These are phyloP conservation scores for Agriopis leucophaearia DNA, from an alignment of 2,888 invertebrate genomes.

Conservation along the genomic window DNA sequence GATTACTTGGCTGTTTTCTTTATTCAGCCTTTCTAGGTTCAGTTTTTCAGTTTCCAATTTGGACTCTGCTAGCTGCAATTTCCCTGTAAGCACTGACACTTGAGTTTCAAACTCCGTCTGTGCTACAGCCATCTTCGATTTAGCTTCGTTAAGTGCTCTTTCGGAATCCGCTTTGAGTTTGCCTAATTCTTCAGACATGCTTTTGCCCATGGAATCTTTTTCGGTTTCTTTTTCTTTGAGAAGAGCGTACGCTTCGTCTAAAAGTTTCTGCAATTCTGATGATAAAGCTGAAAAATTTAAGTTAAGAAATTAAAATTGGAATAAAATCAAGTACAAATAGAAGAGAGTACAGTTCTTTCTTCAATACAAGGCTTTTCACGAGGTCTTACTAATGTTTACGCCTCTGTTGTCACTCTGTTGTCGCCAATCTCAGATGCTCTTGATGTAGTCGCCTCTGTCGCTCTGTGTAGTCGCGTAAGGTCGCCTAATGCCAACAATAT, in stretches of 20 bases:
- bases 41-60: slow-evolving; percentile 79
- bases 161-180: slow-evolving; percentile 82
- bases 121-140: slow-evolving; percentile 89
- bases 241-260: slow-evolving; percentile 83
- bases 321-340: neutral
- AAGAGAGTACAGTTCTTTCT: neutral
- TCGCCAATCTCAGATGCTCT: neutral
- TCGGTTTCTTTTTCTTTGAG: slow-evolving; percentile 83
- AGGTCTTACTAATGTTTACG: neutral
- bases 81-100: slow-evolving; percentile 82
- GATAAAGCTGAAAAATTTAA: slow-evolving; percentile 73
- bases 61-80: slow-evolving; percentile 83
- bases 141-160: slow-evolving; percentile 81
- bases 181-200: slow-evolving; percentile 79
- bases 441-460: neutral
- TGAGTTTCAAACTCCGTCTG: slow-evolving; percentile 88
- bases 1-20: slow-evolving; percentile 80
- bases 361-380: neutral
- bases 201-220: slow-evolving; percentile 81
- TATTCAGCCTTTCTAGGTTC: slow-evolving; percentile 77
- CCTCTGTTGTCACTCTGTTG: neutral
- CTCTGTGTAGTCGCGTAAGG: no score
- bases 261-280: slow-evolving; percentile 79
- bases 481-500: no score
- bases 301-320: neutral